A percentile compares a stretch with the other conserved stretches of the same genome.
These are phyloP conservation scores for Xenentodon cancila DNA, from an alignment of 2,797 vertebrate genomes.

Conservation along the genomic window DNA sequence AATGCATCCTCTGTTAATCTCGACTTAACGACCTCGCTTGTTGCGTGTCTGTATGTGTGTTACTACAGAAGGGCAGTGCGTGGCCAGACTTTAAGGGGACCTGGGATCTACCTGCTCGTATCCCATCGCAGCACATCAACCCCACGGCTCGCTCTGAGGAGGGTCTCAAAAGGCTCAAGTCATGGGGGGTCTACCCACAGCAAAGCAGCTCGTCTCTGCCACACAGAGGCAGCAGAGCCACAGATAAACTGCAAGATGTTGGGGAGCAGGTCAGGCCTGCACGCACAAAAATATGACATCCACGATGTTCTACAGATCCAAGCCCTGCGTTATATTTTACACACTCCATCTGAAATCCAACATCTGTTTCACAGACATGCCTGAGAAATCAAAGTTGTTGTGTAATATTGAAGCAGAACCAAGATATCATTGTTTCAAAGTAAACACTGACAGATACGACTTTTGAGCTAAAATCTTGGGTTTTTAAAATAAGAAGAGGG, in stretches of 20 bases:
- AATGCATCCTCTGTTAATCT: background rate
- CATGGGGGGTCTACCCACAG: conserved; percentile 54
- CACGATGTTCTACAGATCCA: background rate
- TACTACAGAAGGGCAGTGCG: conserved; percentile 59
- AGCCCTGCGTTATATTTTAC: too few species aligned
- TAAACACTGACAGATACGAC: too few species aligned
- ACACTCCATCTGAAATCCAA: too few species aligned
- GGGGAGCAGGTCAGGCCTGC: conserved; percentile 32
- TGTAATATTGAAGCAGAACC: too few species aligned
- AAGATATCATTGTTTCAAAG: too few species aligned
- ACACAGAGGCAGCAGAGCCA: conserved; percentile 29
- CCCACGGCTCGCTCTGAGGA: conserved; percentile 74
- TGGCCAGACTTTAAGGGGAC: conserved; percentile 80
- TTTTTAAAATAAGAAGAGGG: too few species aligned
- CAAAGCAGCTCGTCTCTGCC: conserved; percentile 10
- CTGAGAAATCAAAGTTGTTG: too few species aligned
- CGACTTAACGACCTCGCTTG: background rate
- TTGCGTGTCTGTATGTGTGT: conserved; percentile 1
- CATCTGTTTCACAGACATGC: too few species aligned
- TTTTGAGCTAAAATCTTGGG: too few species aligned
- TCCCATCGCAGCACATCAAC: conserved; percentile 65
- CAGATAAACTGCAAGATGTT: background rate
- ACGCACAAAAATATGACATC: background rate
- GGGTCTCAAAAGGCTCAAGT: conserved; percentile 67
- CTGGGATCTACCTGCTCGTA: conserved; percentile 76